A percentile compares a stretch with the other conserved stretches of the same genome.
Conservation (phyloP, 2,113 vertebrate genomes). For the Emydura subglobosa region DNA sequence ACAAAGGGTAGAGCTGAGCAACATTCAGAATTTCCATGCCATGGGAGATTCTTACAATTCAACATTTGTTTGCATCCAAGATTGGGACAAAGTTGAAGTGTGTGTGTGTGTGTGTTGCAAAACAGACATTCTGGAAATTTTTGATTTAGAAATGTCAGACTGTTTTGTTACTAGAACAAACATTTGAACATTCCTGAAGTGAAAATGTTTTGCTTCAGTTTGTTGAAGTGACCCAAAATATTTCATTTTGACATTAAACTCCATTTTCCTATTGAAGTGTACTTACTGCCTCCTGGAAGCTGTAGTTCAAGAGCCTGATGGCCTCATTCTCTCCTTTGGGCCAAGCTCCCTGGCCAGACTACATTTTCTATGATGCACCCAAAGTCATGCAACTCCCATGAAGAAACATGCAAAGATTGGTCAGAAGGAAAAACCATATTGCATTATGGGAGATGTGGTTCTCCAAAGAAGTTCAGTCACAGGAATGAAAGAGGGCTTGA, state of each 20-base stretch:
- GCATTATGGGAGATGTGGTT: not conserved
- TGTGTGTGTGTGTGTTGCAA: too few relatives aligned
- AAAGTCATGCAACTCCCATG: not conserved
- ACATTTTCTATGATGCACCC: not conserved
- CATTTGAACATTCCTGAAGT: too few relatives aligned
- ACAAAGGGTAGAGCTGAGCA: not conserved
- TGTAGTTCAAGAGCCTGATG: not conserved
- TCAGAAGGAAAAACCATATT: not conserved
- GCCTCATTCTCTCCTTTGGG: not conserved
- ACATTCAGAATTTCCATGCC: not conserved
- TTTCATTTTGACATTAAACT: too few relatives aligned
- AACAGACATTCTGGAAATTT: too few relatives aligned
- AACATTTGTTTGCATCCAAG: too few relatives aligned
- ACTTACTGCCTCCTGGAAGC: not conserved
- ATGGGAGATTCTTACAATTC: too few relatives aligned
- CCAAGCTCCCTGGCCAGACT: not conserved
- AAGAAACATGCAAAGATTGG: not conserved
- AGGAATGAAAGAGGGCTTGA: not conserved
- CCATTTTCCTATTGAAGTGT: not conserved
- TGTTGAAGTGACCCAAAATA: too few relatives aligned
- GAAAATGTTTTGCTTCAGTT: too few relatives aligned
- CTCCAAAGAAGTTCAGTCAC: not conserved
- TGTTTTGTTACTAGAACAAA: too few relatives aligned
- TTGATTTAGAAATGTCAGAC: too few relatives aligned
- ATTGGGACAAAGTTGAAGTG: too few relatives aligned